Evolutionary conservation across 2,113 vertebrate genomes (phyloP), one percentile per base, ranked within the genome.

Genomic region (Leucopternis melanops): DNA sequence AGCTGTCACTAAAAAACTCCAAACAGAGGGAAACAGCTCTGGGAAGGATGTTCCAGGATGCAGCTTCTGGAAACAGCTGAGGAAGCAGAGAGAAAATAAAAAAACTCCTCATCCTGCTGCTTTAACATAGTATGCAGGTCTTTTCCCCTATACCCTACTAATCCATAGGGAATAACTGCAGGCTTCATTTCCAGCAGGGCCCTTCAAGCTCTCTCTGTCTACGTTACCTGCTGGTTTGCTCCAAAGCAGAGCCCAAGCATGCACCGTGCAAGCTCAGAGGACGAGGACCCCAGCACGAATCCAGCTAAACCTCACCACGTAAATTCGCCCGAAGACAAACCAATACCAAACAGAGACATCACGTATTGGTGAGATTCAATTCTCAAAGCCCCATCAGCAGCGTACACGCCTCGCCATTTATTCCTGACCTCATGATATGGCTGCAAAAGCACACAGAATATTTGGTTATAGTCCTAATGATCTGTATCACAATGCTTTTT

Each of bases 351-450:
- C 3, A 67, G 34, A 72, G 0, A 2, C 65, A 70, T 13, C 62
- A 58, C 0, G 0, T 32, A n/a, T 2, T 31, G 50, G 29, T 3
- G 6, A 31, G n/a, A 82, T 55, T 23, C 86, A 87, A 12, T 18
- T 23, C 74, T 36, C 65, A 66, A 45, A 83, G 55, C 67, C 50
- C 59, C 2, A 0, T 29, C 32, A 57, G 88, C 40, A 49, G 36
- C 26, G 7, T 16, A 23, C 0, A 0, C 45, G 34, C 25, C 54
- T 88, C 11, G 1, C 18, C 47, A 29, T 13, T 73, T 27, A 65
- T 14, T 77, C 66, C 74, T 27, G 54, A 59, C 49, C 62, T 58
- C 54, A 31, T 0, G 0, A 61, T 9, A n/a, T 0, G 5, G 49
- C 45, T 94, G 66, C 62, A 61, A 85, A 85, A 91, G 54, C 65